Evolutionary conservation across 2,888 invertebrate genomes (phyloP), one percentile per base, ranked within the genome.

Genomic region (Acleris literana): DNA sequence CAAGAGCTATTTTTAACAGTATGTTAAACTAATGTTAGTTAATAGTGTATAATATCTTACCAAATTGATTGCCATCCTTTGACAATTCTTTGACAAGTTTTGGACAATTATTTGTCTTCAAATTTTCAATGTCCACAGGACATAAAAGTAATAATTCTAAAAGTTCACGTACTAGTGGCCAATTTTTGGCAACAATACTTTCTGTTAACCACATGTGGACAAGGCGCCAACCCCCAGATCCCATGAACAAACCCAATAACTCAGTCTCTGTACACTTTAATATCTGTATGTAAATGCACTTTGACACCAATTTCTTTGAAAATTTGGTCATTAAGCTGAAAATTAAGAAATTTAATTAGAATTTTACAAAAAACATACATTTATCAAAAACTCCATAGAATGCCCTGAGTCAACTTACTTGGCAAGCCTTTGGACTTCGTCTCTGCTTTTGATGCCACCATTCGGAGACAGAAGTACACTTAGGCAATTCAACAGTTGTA

Each of bases 241-340:
- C 95, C 96, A 99, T 97, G 85, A 98, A 98, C 94, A 96, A 95
- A 69, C 96, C 96, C 62, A 99, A 93, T 69, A 98, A 93, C 71
- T 96, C 96, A 6, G 95, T 95, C 81, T 96, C 95, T 13, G 98
- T 98, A 70, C 96, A 96, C 87, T 97, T 97, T 68, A 99, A 91
- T 79, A 99, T 98, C 85, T 98, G 97, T 76, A 98, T 95, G 82
- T 98, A 99, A 79, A 98, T 97, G 92, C 98, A 98, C 93, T 98
- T 98, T 76, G 97, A 98, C 63, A 99, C 98, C 74, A 99, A 93
- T 88, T 98, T 99, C 86, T 97, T 97, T 1, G 98, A 98, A 93
- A 97, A 98, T 87, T 98, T 98, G 55, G 96, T 97, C 98, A 99
- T 99, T 82, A 99, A 94, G 85, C 98, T 98, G 93, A 76, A 95